Percentiles rank a stretch among this genome's conserved stretches.
Conservation (phyloP, 2,888 invertebrate genomes). For the Nycteola revayana region DNA sequence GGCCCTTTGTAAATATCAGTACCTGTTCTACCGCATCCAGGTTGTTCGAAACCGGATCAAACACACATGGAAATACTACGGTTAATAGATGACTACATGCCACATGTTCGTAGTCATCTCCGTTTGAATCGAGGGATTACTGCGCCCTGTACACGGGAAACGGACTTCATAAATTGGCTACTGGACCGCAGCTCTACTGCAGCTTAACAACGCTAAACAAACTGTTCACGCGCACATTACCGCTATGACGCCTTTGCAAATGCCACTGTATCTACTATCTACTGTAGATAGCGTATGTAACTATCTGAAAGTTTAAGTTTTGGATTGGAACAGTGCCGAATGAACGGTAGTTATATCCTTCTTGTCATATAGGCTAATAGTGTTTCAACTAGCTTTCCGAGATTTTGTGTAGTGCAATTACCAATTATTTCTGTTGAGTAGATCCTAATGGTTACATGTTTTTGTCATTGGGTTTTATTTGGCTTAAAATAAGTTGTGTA, state of each 20-base stretch:
- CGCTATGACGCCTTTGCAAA: not conserved
- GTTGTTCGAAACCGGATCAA: not conserved
- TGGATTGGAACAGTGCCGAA: not conserved
- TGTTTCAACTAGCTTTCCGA: too few species aligned
- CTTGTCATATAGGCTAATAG: too few species aligned
- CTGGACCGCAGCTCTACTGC: not conserved
- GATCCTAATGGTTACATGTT: too few species aligned
- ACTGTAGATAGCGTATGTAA: too few species aligned
- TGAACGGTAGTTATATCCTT: not conserved
- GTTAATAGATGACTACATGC: not conserved
- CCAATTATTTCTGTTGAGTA: too few species aligned
- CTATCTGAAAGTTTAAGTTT: too few species aligned
- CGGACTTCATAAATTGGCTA: slow-evolving; percentile 8
- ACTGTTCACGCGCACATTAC: not conserved
- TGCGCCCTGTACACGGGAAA: slow-evolving; percentile 3
- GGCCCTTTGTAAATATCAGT: too few species aligned
- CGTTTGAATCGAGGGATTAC: slow-evolving; percentile 4
- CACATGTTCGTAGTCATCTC: too few species aligned
- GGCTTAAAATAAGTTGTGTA: slow-evolving; percentile 8
- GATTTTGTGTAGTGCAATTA: too few species aligned
- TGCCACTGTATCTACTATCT: not conserved
- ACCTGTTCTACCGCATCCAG: not conserved
- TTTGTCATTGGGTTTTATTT: too few species aligned
- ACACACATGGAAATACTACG: not conserved
- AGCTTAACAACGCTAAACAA: slow-evolving; percentile 2